Conservation (phyloP, 2,888 invertebrate species). For the Mesochorus sp. region DNA sequence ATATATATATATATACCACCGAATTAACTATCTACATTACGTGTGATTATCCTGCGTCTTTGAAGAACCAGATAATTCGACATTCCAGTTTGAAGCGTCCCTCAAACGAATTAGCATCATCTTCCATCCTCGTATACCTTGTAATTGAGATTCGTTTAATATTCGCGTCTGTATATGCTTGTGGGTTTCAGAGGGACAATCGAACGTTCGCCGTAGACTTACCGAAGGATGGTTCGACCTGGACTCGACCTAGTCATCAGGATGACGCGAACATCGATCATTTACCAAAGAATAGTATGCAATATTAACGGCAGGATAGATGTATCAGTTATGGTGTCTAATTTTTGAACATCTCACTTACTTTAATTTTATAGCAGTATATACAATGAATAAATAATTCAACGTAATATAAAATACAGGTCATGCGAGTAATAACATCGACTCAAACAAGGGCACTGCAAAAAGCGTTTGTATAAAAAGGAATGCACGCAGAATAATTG, state of each 20-base stretch:
- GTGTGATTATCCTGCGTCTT: background rate
- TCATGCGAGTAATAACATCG: too few relatives aligned
- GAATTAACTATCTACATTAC: background rate
- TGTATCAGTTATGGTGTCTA: background rate
- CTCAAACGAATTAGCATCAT: background rate
- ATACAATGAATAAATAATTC: too few relatives aligned
- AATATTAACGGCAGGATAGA: background rate
- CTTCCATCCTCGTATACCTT: background rate
- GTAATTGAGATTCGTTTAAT: slow-evolving; percentile 5
- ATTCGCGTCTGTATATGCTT: slow-evolving; percentile 26
- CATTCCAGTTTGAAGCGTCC: background rate
- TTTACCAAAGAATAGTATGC: slow-evolving; percentile 72
- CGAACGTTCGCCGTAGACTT: slow-evolving; percentile 55
- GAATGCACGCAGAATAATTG: too few relatives aligned
- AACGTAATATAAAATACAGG: too few relatives aligned
- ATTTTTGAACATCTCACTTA: background rate
- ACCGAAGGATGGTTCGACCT: slow-evolving; percentile 50
- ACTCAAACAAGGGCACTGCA: too few relatives aligned
- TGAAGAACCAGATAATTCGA: background rate
- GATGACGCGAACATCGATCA: slow-evolving; percentile 57
- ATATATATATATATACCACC: too few relatives aligned
- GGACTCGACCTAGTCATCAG: slow-evolving; percentile 54
- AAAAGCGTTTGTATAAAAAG: too few relatives aligned
- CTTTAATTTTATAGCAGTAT: too few relatives aligned
- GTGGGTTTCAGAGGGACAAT: slow-evolving; percentile 67